Evolutionary conservation across 2,888 invertebrate species (phyloP), one percentile per base, ranked within the genome.

Genomic region (Allacma fusca): DNA sequence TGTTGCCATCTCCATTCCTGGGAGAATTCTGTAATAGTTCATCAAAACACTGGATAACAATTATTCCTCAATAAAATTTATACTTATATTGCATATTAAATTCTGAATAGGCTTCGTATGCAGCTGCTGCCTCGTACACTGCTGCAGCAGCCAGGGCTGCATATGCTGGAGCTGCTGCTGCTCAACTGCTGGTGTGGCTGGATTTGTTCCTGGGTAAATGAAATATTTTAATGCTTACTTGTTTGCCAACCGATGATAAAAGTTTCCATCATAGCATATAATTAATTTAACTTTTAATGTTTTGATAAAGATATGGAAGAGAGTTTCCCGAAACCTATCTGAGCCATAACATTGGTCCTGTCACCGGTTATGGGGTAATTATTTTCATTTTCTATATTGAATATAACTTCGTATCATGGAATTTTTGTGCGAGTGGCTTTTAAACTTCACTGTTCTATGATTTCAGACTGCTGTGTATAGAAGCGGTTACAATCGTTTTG

Each of bases 331-430:
- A 97, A 88, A 96, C 96, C 79, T 97, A 96, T 89, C 90, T 97
- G 86, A 95, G 88, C 83, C 97, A 97, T 89, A 93, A 96, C 85
- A 96, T 97, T 87, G 97, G 97, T 86, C 97, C 97, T 85, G 94
- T 97, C 86, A 94, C 97, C 84, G 96, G 97, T 86, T 97, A 97
- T 88, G 97, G 96, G 91, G 97, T 97, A 91, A 92, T 91, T 87
- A 43, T 59, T 64, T n/a, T 68, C n/a, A 21, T n/a, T 50, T 78
- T 16, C 65, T 50, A 40, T n/a, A 19, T 21, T n/a, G n/a, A n/a
- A n/a, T n/a, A n/a, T n/a, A n/a, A n/a, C n/a, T n/a, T n/a, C n/a
- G n/a, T n/a, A n/a, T n/a, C n/a, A n/a, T n/a, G n/a, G n/a, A n/a
- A n/a, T n/a, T n/a, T n/a, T n/a, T n/a, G n/a, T n/a, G n/a, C n/a